Evolutionary conservation across 1,140 invertebrate species (phyloP), one percentile per base, ranked within the genome.

Genomic region (Ceratosolen fusciceps): DNA sequence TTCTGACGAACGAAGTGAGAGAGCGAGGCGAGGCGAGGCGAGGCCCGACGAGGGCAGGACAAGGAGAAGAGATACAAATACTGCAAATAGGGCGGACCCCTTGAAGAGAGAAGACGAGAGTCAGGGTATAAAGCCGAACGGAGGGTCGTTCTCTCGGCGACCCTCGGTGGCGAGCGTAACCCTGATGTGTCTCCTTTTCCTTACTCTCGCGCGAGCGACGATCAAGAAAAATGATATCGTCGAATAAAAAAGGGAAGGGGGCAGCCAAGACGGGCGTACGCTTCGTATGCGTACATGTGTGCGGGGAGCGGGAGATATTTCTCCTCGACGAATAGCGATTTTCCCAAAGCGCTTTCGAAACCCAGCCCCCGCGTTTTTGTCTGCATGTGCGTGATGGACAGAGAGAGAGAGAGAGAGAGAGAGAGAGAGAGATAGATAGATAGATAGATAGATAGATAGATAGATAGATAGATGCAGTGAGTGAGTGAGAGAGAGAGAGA

Each of bases 141-240:
- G 49, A 56, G 75, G 10, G 67, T 58, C 12, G 56, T 49, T 71
- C 47, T 52, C 47, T 52, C 5, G 60, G 31, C 34, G n/a, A 31
- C 60, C 31, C 31, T 65, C 60, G 60, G 60, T n/a, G 60, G 60
- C 26, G 21, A 65, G 19, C 60, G 60, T 65, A 65, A 65, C 60
- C 37, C 60, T 65, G 60, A 65, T 65, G 60, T 65, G 29, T 37
- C 34, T n/a, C 60, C 34, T 65, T 65, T 75, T 67, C 74, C 24
- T 52, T 75, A 26, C n/a, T 68, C 49, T 31, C 24, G 8, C 31
- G 24, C 26, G 26, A 14, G 31, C 77, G 83, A 83, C 86, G 86
- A 88, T 88, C 85, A 87, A 87, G 85, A 88, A 88, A 87, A 87
- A 88, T 87, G 86, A 88, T 88, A 87, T 87, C 81, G 80, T 72